Evolutionary conservation across 2,113 vertebrate genomes (phyloP), one percentile per base, ranked within the genome.

Genomic region (Prunella fulvescens): DNA sequence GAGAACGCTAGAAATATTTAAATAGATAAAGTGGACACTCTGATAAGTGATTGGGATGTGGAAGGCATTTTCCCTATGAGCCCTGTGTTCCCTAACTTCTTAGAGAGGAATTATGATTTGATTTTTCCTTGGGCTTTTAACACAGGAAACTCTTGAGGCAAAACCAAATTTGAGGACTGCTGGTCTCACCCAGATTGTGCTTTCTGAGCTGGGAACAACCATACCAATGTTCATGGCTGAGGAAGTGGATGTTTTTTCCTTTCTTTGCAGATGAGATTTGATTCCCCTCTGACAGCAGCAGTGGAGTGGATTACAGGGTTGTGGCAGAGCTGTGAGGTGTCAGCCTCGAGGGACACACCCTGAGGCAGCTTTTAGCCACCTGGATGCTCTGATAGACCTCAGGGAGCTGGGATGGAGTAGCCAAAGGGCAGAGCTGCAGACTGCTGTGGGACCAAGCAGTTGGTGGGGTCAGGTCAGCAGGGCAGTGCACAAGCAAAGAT

Each of bases 401-500:
- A 57, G 81, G 39, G 50, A 91, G 53, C 18, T 45, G 48, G 54
- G 26, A 79, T 50, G 42, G n/a, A 58, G 50, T 5, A 40, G 47
- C 28, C 25, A 17, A 26, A 69, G 37, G 50, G 35, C 29, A 92
- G 39, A 77, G 39, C 28, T 86, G 61, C 51, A 60, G 35, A 47
- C 8, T 74, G 48, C 40, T 13, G n/a, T 40, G 48, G 40, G 29
- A n/a, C 50, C 0, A 8, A 65, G 47, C 4, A 11, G 24, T 10
- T 0, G 0, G 20, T 35, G 29, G 47, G 33, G 15, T 40, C 14
- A 17, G 15, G 15, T 60, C 47, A 79, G 45, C 39, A 54, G 62
- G 81, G n/a, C 29, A 14, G 2, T 39, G 44, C 33, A 20, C 0
- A 0, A 58, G 17, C 35, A 73, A 44, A 4, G 2, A 6, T 9